Evolutionary conservation across 2,797 vertebrate genomes (phyloP).

Genomic region (Spinibarbus caldwelli): DNA sequence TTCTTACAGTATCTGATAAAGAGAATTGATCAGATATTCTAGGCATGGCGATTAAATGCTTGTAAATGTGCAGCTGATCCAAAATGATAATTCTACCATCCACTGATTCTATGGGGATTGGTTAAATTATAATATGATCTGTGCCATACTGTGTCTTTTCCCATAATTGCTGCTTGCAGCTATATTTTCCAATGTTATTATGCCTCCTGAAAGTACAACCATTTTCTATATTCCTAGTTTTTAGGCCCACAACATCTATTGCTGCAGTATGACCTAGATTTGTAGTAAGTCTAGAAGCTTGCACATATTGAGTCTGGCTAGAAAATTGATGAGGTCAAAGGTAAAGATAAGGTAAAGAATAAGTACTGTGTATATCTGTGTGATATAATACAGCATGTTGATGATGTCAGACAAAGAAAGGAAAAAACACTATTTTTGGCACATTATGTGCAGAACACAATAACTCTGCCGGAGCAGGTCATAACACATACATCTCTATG

Average conservation of each 20-base stretch:
- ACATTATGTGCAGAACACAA: neutral
- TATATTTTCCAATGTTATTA: slow-evolving; percentile 2
- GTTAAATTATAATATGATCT: slow-evolving; percentile 3
- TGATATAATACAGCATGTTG: neutral
- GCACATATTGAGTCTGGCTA: neutral
- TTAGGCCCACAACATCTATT: neutral
- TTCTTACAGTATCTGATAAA: neutral
- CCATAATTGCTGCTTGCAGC: slow-evolving; percentile 21
- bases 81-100: neutral
- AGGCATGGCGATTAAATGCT: neutral
- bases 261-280: slow-evolving; percentile 1
- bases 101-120: neutral
- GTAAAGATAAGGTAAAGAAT: neutral
- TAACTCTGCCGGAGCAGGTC: neutral
- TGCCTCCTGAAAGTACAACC: slow-evolving; percentile 15
- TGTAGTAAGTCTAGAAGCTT: neutral
- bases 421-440: neutral
- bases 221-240: slow-evolving; percentile 2
- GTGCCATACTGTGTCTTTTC: neutral
- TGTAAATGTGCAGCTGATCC: neutral
- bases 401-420: neutral
- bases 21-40: neutral
- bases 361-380: neutral
- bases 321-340: neutral
- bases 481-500: neutral